These are phyloP conservation scores for Recurvirostra avosetta DNA, from an alignment of 2,113 vertebrate genomes.

Conservation along the genomic window DNA sequence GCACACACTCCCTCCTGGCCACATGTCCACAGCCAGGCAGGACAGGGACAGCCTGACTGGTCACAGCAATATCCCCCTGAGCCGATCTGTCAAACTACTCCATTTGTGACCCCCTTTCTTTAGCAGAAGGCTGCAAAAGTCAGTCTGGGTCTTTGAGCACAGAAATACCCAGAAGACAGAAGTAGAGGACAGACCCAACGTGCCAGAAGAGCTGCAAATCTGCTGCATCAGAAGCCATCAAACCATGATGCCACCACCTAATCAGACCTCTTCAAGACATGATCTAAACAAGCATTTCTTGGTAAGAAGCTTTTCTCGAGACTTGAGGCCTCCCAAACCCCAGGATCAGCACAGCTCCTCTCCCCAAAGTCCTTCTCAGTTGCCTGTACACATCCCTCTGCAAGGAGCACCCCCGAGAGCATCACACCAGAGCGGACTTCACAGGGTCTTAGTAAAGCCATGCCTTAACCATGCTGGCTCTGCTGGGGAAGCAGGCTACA, in stretches of 20 bases:
- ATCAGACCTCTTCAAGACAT: background rate
- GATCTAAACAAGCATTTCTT: background rate
- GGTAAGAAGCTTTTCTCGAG: rapidly evolving
- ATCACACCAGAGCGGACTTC: background rate
- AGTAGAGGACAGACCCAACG: background rate
- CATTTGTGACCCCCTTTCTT: background rate
- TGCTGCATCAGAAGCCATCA: background rate
- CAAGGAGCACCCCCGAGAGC: background rate
- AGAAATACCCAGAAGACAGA: background rate
- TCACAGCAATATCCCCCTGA: background rate
- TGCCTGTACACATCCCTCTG: background rate
- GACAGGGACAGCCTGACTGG: background rate
- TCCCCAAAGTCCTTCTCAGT: background rate
- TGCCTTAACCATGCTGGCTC: background rate
- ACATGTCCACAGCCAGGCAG: background rate
- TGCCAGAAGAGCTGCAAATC: background rate
- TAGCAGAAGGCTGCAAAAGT: background rate
- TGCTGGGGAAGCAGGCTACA: background rate
- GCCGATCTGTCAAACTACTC: background rate
- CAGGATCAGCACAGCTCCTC: background rate
- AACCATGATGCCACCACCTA: background rate
- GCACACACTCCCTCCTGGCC: background rate
- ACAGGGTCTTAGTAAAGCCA: background rate
- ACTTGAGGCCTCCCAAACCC: background rate
- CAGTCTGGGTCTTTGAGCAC: background rate